These are phyloP conservation scores for Vollenhovia emeryi DNA, from an alignment of 1,140 invertebrate species.

Conservation along the genomic window DNA sequence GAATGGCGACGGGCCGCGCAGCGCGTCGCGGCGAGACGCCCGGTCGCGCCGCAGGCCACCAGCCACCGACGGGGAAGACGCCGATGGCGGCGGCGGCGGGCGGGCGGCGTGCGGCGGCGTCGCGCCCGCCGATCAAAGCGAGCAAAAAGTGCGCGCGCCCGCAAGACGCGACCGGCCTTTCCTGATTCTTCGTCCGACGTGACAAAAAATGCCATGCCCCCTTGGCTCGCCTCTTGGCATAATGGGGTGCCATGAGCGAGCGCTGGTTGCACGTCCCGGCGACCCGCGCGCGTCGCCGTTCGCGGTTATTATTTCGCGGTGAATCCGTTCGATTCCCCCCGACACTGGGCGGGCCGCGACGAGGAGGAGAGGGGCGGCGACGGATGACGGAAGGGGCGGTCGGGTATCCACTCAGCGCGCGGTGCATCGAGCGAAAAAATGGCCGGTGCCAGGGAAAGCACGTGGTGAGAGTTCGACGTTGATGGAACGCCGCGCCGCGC, in stretches of 20 bases:
- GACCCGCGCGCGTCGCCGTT: constrained; percentile 3
- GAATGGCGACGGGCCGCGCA: constrained; percentile 78
- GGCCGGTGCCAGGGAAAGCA: constrained; percentile 20
- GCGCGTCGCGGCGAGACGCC: constrained; percentile 29
- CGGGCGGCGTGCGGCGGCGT: constrained; percentile 8
- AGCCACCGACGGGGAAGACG: constrained; percentile 54
- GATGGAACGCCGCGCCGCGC: constrained; percentile 6
- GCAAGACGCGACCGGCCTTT: constrained; percentile 69
- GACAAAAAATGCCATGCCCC: constrained; percentile 84
- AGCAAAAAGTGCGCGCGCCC: constrained; percentile 39
- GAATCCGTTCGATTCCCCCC: constrained; percentile 6
- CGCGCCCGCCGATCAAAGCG: constrained; percentile 25
- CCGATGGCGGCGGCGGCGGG: constrained; percentile 44
- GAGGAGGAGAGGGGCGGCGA: constrained; percentile 51
- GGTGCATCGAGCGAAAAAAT: constrained; percentile 62
- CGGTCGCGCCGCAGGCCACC: constrained; percentile 15
- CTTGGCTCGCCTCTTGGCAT: constrained; percentile 85
- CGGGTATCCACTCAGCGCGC: neutral
- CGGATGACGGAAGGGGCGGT: constrained; percentile 8
- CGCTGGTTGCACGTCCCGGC: constrained; percentile 76
- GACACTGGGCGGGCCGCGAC: constrained; percentile 47
- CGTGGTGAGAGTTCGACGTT: neutral
- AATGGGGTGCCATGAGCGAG: constrained; percentile 82
- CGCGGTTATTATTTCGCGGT: constrained; percentile 77
- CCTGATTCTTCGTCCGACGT: constrained; percentile 69